Base-by-base conservation (phyloP, 2,888 invertebrate species). In the Cheilosia soror region DNA sequence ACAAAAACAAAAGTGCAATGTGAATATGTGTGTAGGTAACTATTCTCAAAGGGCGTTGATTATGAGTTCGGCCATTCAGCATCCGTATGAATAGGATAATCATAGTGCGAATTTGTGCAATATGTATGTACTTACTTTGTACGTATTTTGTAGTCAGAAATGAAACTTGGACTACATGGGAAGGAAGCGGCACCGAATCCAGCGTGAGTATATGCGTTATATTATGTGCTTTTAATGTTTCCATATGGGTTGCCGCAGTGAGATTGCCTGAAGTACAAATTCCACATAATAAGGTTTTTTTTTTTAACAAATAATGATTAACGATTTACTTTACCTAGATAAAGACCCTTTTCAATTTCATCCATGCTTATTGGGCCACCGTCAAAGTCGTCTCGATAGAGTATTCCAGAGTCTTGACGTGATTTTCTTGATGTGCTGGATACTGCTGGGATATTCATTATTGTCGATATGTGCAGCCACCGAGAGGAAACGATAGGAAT, bases 151-250 rank as follows among this genome's bases (percentile, higher is more conserved):
- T 94, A 53, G 93, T 94, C 31, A 97, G 92, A 87, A 95, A 94
- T 62, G 94, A 94, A 44, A 95, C 92, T 88, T 95, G 95, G 44
- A 95, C 93, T 72, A 97, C 95, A 85, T 95, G 95, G 88, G 95
- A 93, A 0, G 97, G 97, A 87, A 98, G 92, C 0, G 97, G 97
- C 89, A 97, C 96, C 13, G 96, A 95, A 90, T 97, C 97, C 78
- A 97, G 94, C 0, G 97, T 97, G 58, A 98, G 93, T 88, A 98
- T 96, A 90, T 96, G 95, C 1, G 94, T 95, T 78, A 97, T 95
- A 87, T 95, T 94, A 31, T 94, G 93, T 60, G 94, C 93, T 78
- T 94, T 94, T 73, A 97, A 89, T 37, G 95, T 95, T 72, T 94
- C 94, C 84, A 95, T 92, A 90, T 97, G 95, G 42, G 95, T 95